Evolutionary conservation across 2,797 vertebrate genomes (phyloP), one percentile per base, ranked within the genome.

Genomic region (Scolopax bukidnonensis): DNA sequence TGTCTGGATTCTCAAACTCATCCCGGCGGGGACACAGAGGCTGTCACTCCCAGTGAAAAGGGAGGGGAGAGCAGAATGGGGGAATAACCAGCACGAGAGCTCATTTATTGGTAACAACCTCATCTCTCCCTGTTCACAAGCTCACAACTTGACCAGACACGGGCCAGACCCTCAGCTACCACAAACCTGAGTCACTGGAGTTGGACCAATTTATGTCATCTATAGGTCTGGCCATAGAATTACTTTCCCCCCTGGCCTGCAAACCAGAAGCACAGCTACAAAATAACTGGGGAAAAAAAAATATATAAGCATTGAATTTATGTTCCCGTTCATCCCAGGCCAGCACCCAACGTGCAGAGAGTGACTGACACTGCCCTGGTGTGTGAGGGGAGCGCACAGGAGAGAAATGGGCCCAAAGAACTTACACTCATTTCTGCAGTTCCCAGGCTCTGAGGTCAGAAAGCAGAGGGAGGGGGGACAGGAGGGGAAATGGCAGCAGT

Each of bases 1-100:
- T 36, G 4, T 12, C 48, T 38, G 4, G 10, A 3, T 21, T 8
- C 47, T 41, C 84, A 56, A 12, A 9, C 57, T 40, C 56, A 25
- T 0, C 1, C 64, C 50, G 2, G 6, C 0, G 4, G 1, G 25
- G 28, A 10, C 51, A 8, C 1, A 9, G 48, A 33, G 63, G 40
- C 54, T 36, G 45, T 16, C 5, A 4, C 27, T 24, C 1, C 21
- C 3, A 3, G 70, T 4, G 27, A 12, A 21, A 40, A 43, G 28
- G 48, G 40, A 64, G 21, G 36, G 38, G 54, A 51, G 47, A 15
- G 50, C 1, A 18, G n/a, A 41, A 30, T 0, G 0, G 30, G 40
- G 32, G 21, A 32, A 71, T 32, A 43, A 76, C 32, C 2, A 24
- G 38, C 1, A 2, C 5, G 11, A 40, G 64, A 24, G 40, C 16